A percentile compares a stretch with the other conserved stretches of the same genome.
phyloP scores from a whole-genome alignment of 2,797 vertebrate genomes.

The Sebastiscus albofasciatus region DNA sequence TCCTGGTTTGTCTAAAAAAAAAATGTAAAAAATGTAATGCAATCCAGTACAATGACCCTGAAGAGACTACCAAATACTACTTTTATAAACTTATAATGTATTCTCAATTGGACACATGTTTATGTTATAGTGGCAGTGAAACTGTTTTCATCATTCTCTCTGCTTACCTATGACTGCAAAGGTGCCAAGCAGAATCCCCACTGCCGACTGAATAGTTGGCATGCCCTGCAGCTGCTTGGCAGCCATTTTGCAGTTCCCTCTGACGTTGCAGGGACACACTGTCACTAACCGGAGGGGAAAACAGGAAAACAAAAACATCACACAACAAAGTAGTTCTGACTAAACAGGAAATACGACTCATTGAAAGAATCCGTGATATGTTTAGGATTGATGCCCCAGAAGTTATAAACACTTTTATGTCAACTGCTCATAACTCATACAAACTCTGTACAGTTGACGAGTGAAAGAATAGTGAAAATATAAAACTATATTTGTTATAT shows the following conservation, averaged over 20 bases:
- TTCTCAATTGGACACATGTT: neutral
- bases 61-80: neutral
- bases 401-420: neutral
- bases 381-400: neutral
- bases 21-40: neutral
- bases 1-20: neutral
- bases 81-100: neutral
- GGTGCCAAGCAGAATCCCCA: conserved; percentile 84
- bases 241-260: conserved; percentile 84
- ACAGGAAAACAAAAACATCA: neutral
- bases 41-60: neutral
- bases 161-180: conserved; percentile 82
- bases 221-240: conserved; percentile 85
- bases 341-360: neutral
- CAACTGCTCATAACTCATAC: neutral
- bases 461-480: neutral
- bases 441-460: neutral
- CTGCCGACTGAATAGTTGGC: conserved; percentile 86
- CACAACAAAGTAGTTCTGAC: neutral
- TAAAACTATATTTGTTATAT: neutral
- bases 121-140: neutral
- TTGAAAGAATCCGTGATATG: neutral
- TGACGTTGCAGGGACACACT: conserved; percentile 85
- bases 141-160: neutral
- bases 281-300: conserved; percentile 72